A percentile compares a stretch with the other conserved stretches of the same genome.
These are phyloP conservation scores for Nephrotoma appendiculata DNA, from an alignment of 2,888 invertebrate genomes.

Conservation along the genomic window DNA sequence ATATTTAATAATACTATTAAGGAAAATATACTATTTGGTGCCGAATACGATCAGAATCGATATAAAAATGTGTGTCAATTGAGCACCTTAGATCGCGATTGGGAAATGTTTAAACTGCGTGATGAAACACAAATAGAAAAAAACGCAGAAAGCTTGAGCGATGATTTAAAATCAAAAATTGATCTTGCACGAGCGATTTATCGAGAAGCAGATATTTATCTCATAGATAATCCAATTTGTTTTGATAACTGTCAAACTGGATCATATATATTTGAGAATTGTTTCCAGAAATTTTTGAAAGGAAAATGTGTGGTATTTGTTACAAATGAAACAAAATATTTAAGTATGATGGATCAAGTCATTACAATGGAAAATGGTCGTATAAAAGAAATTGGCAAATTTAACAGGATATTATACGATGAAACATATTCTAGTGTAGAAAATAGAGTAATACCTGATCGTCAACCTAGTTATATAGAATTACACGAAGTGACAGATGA, in stretches of 20 bases:
- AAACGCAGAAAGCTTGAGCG: constrained; percentile 35
- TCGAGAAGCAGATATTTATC: constrained; percentile 50
- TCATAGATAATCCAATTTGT: constrained; percentile 54
- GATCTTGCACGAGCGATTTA: constrained; percentile 50
- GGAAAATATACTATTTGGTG: constrained; percentile 52
- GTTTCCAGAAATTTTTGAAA: constrained; percentile 37
- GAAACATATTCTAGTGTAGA: background rate
- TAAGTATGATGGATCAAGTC: constrained; percentile 30
- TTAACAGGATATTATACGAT: background rate
- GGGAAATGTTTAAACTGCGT: constrained; percentile 39
- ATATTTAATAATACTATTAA: constrained; percentile 43
- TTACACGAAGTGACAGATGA: background rate
- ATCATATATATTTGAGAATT: constrained; percentile 50
- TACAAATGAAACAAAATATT: constrained; percentile 63
- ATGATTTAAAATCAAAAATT: constrained; percentile 54
- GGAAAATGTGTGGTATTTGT: constrained; percentile 39
- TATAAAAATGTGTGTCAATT: constrained; percentile 30
- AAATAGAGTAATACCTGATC: no score
- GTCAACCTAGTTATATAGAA: background rate
- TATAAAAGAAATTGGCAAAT: background rate
- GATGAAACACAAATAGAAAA: constrained; percentile 37
- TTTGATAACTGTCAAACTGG: constrained; percentile 57
- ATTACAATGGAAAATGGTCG: constrained; percentile 34
- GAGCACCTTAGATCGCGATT: constrained; percentile 42
- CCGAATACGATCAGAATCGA: constrained; percentile 36